Evolutionary conservation across 2,888 invertebrate species (phyloP).

Genomic region (Neoascia interrupta): DNA sequence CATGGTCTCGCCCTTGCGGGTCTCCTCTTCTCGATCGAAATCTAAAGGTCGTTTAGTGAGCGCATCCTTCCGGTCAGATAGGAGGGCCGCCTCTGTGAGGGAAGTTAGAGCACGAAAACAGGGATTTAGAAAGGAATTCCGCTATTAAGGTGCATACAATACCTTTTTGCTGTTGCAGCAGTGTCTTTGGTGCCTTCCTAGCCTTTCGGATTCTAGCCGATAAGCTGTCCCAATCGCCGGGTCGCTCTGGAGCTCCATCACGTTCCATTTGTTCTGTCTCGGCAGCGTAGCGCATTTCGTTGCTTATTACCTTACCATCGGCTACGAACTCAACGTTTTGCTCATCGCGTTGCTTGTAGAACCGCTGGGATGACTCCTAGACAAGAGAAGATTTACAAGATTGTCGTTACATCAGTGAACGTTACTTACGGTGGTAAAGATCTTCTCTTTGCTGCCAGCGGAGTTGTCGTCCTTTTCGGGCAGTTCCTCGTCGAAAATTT

Average conservation of each 20-base stretch:
- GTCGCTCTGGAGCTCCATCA: constrained; percentile 84
- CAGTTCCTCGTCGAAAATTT: constrained; percentile 89
- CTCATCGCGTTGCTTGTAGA: constrained; percentile 88
- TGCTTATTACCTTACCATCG: constrained; percentile 89
- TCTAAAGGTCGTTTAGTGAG: constrained; percentile 90
- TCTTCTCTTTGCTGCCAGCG: constrained; percentile 75
- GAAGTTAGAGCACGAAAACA: constrained; percentile 47
- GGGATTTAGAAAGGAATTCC: constrained; percentile 7
- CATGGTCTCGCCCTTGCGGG: constrained; percentile 92
- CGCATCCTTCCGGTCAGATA: constrained; percentile 88
- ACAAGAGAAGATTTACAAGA: background rate
- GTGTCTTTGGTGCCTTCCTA: constrained; percentile 80
- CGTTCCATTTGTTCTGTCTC: constrained; percentile 91
- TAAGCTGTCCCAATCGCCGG: constrained; percentile 88
- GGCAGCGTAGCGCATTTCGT: constrained; percentile 90
- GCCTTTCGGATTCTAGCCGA: constrained; percentile 87
- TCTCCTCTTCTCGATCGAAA: constrained; percentile 93
- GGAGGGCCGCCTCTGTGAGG: constrained; percentile 76
- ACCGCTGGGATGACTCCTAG: constrained; percentile 83
- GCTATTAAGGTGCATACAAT: constrained; percentile 21
- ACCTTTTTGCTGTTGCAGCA: constrained; percentile 81
- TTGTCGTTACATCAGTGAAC: too few relatives aligned
- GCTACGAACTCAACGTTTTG: constrained; percentile 91
- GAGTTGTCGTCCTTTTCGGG: constrained; percentile 82
- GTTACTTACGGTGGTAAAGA: constrained; percentile 75